Percentiles rank a stretch among this genome's conserved stretches.
Conservation (phyloP, 2,113 vertebrate species). For the Eretmochelys imbricata region DNA sequence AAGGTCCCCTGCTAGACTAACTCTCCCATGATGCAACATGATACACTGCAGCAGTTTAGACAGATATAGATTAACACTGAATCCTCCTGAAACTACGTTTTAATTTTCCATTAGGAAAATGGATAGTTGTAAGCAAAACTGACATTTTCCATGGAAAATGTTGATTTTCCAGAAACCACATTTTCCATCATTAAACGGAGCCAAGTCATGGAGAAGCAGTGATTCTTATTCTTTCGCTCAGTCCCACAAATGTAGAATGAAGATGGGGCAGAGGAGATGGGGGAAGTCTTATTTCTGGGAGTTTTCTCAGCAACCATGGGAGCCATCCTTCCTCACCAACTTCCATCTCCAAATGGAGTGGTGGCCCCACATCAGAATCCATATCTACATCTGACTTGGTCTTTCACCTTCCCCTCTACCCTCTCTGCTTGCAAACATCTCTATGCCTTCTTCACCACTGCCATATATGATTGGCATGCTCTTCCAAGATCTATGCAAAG, state of each 20-base stretch:
- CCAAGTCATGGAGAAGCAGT: neutral
- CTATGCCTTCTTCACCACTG: neutral
- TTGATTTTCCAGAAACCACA: neutral
- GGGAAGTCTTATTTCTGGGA: no score
- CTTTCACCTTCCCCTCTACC: no score
- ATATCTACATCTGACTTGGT: no score
- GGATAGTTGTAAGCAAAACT: neutral
- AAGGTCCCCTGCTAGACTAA: no score
- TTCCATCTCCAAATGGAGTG: no score
- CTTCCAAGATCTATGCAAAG: neutral
- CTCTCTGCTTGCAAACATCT: neutral
- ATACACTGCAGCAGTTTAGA: neutral
- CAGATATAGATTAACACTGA: neutral
- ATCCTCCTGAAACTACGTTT: neutral
- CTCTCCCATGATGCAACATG: no score
- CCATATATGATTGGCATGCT: no score
- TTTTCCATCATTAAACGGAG: neutral
- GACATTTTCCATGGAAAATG: neutral
- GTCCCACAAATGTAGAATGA: neutral
- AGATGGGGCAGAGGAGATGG: no score
- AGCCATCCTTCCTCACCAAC: no score
- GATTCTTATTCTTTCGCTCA: neutral
- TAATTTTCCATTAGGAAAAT: neutral
- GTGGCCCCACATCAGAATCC: no score
- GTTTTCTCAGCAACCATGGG: no score